These are phyloP conservation scores for Eufriesea mexicana DNA, from an alignment of 1,140 invertebrate species.

Conservation along the genomic window DNA sequence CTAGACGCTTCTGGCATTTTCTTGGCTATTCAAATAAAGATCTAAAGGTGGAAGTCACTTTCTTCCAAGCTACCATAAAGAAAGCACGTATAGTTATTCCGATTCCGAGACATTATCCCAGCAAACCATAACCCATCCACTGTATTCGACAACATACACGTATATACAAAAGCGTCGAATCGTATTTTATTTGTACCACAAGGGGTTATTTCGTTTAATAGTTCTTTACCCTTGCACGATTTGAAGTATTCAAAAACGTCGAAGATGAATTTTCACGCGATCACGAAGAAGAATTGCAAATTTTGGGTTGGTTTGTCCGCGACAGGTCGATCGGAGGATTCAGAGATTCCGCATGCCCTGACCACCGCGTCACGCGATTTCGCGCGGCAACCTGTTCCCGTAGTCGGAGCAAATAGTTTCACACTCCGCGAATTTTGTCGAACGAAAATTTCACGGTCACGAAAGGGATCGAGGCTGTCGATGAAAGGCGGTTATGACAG, in stretches of 20 bases:
- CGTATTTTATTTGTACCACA: too few relatives aligned
- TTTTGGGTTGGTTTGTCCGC: background rate
- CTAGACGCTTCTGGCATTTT: too few relatives aligned
- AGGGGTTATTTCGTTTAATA: too few relatives aligned
- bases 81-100: too few relatives aligned
- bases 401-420: conserved; percentile 32
- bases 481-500: conserved; percentile 42
- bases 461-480: conserved; percentile 8
- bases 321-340: background rate
- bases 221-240: too few relatives aligned
- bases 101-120: too few relatives aligned
- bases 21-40: too few relatives aligned
- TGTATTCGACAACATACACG: too few relatives aligned
- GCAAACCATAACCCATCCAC: too few relatives aligned
- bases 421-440: conserved; percentile 20
- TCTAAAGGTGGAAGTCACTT: too few relatives aligned
- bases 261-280: background rate
- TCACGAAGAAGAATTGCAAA: background rate
- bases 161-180: too few relatives aligned
- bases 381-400: background rate
- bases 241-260: background rate
- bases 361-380: conserved; percentile 30
- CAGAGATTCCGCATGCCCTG: conserved; percentile 4
- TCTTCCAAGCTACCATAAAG: too few relatives aligned
- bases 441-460: conserved; percentile 48